A percentile compares a stretch with the other conserved stretches of the same genome.
These are phyloP conservation scores for Drosophila melanogaster DNA, from an alignment of 1,140 invertebrate species.

Conservation along the genomic window Release_6_plus_ISO1_MT NT_037436.4:12223001-12223500, in stretches of 20 bases:
- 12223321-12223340: conserved; percentile 65
- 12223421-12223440: neutral
- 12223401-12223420: conserved; percentile 55
- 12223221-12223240: neutral
- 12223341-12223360: conserved; percentile 70
- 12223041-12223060: conserved; percentile 18
- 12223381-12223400: conserved; percentile 73
- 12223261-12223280: conserved; percentile 12
- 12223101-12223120: neutral
- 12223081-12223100: conserved; percentile 4
- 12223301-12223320: conserved; percentile 19
- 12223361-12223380: conserved; percentile 75
- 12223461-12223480: conserved; percentile 17
- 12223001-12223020: conserved; percentile 48
- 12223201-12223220: neutral
- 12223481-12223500: conserved; percentile 6
- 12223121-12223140: neutral
- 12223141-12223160: neutral
- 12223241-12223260: neutral
- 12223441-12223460: conserved; percentile 16
- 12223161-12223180: neutral
- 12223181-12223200: neutral
- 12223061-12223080: conserved; percentile 2
- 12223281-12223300: conserved; percentile 2
- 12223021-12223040: conserved; percentile 64